These are phyloP conservation scores for Entosphenus tridentatus DNA, from an alignment of 2,113 vertebrate genomes.

Conservation along the genomic window DNA sequence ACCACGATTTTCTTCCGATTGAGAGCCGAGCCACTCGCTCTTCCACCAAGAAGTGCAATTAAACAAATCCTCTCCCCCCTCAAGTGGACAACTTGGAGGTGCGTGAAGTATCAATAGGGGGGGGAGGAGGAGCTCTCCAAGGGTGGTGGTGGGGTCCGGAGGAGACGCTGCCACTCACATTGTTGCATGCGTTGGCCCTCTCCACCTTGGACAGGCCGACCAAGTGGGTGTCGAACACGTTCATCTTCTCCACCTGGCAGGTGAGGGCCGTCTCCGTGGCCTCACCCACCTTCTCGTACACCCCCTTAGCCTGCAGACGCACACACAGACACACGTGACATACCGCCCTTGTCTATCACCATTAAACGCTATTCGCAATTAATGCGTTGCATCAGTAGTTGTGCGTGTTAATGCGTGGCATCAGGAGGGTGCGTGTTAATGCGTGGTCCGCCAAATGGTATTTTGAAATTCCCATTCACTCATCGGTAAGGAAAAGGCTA, in stretches of 20 bases:
- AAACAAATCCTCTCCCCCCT: background rate
- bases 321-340: too few species aligned
- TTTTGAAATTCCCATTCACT: too few species aligned
- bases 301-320: constrained; percentile 28
- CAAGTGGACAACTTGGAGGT: background rate
- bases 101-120: background rate
- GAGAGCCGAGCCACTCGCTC: too few species aligned
- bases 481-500: too few species aligned
- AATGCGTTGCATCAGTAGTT: too few species aligned
- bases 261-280: constrained; percentile 29
- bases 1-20: too few species aligned
- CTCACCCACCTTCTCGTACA: constrained; percentile 39
- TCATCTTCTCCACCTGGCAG: constrained; percentile 34
- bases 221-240: constrained; percentile 29
- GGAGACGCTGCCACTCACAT: constrained; percentile 21
- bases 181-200: constrained; percentile 39
- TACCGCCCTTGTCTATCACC: too few species aligned
- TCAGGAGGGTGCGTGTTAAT: too few species aligned
- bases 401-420: too few species aligned
- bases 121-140: background rate
- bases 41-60: too few species aligned
- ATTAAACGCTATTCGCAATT: too few species aligned
- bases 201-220: constrained; percentile 40
- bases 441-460: too few species aligned
- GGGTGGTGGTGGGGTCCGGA: background rate